phyloP scores from a whole-genome alignment of 2,113 vertebrate species.

The Otis tarda region DNA sequence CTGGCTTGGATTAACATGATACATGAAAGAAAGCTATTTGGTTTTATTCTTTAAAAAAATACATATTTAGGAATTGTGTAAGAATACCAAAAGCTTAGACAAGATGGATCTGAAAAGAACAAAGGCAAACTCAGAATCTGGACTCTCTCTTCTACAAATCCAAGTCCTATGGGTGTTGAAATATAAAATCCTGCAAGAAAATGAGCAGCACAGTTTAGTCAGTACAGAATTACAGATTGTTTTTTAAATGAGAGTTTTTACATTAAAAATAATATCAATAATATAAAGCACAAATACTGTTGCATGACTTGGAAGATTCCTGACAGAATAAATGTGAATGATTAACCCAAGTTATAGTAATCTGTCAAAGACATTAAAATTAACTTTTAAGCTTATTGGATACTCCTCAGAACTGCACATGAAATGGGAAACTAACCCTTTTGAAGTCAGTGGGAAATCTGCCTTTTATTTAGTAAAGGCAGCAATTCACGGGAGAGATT shows the following conservation, averaged over 20 bases:
- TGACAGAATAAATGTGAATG: not conserved
- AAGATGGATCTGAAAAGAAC: constrained; percentile 58
- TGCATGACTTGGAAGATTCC: not conserved
- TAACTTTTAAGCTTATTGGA: not conserved
- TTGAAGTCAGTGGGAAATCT: not conserved
- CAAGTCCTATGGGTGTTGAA: constrained; percentile 75
- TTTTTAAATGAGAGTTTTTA: not conserved
- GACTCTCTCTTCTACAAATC: constrained; percentile 63
- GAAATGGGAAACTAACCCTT: not conserved
- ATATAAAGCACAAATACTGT: not conserved
- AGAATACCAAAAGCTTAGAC: constrained; percentile 90
- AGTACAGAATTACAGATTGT: not conserved
- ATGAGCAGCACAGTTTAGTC: not conserved
- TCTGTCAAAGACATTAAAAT: not conserved
- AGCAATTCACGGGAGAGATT: not conserved
- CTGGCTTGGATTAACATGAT: not conserved
- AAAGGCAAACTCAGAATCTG: constrained; percentile 84
- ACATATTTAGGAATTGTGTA: not conserved
- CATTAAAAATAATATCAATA: not conserved
- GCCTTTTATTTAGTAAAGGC: not conserved
- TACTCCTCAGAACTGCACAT: not conserved
- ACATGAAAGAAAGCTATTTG: not conserved
- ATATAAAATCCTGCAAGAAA: constrained; percentile 87
- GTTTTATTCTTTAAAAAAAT: not conserved
- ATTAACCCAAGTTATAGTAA: not conserved